Percentiles rank a stretch among this genome's conserved stretches.
These are phyloP conservation scores for Piliocolobus tephrosceles DNA, from an alignment of 2,113 vertebrate genomes.

Conservation along the genomic window DNA sequence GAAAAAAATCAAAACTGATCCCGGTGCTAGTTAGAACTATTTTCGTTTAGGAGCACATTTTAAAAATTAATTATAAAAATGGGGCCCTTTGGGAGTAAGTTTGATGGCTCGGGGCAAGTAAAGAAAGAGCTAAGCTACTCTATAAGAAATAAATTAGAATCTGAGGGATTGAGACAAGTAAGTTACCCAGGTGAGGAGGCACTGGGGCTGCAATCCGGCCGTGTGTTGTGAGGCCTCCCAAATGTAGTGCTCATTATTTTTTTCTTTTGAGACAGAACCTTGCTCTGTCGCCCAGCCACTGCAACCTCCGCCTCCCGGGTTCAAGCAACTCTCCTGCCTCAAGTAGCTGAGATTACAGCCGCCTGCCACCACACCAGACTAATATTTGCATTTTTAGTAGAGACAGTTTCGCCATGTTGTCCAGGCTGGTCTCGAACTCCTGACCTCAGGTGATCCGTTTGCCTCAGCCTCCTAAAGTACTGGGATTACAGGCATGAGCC, in stretches of 20 bases:
- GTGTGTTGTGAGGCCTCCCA: background rate
- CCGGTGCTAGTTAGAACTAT: background rate
- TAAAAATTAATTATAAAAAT: slow-evolving; percentile 49
- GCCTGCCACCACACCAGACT: too few relatives aligned
- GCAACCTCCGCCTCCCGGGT: too few relatives aligned
- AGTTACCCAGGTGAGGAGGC: background rate
- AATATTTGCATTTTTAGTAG: too few relatives aligned
- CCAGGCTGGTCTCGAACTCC: background rate
- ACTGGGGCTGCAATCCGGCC: background rate
- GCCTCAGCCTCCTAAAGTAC: background rate
- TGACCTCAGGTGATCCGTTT: background rate
- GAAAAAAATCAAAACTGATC: background rate
- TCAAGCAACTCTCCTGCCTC: too few relatives aligned
- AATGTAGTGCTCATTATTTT: background rate
- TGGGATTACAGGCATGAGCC: background rate
- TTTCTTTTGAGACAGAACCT: background rate
- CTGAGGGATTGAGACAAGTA: background rate
- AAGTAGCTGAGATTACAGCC: too few relatives aligned
- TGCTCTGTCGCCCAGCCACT: background rate
- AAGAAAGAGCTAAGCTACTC: background rate
- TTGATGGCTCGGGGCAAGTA: background rate
- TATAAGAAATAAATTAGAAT: background rate
- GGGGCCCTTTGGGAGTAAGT: background rate
- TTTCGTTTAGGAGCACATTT: background rate
- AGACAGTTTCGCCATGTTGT: too few relatives aligned